Conservation (phyloP, 1,140 invertebrate species). For the Cotesia chilonis region DNA sequence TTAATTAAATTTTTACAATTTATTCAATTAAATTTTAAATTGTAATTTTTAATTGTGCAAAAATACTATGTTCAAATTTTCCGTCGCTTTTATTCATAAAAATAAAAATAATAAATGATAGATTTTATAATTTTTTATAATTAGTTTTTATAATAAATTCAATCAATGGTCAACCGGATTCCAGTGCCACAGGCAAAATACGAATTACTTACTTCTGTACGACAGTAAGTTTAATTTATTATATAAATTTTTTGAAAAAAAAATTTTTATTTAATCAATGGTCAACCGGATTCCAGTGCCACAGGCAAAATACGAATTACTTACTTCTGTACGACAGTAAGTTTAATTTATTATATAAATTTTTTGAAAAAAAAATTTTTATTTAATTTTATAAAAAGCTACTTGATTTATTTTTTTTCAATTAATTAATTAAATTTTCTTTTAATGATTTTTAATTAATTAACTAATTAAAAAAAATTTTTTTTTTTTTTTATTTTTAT, state of each 20-base stretch:
- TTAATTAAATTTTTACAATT: no score
- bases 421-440: no score
- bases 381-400: not conserved
- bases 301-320: conserved; percentile 53
- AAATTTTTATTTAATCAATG: conserved; percentile 51
- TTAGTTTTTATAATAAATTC: not conserved
- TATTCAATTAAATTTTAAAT: no score
- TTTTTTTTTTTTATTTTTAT: no score
- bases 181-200: conserved; percentile 51
- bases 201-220: conserved; percentile 50
- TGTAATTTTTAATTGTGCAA: no score
- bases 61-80: no score
- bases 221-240: conserved; percentile 46
- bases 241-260: not conserved
- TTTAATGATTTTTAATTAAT: no score
- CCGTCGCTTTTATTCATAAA: no score
- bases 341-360: no score
- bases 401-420: no score
- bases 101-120: not conserved
- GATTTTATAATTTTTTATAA: not conserved
- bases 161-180: conserved; percentile 56
- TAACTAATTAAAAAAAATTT: no score
- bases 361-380: conserved; percentile 1
- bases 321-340: conserved; percentile 51
- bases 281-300: conserved; percentile 52